A percentile compares a stretch with the other conserved stretches of the same genome.
phyloP scores from a whole-genome alignment of 2,113 vertebrate genomes.

The Nannospalax galili region DNA sequence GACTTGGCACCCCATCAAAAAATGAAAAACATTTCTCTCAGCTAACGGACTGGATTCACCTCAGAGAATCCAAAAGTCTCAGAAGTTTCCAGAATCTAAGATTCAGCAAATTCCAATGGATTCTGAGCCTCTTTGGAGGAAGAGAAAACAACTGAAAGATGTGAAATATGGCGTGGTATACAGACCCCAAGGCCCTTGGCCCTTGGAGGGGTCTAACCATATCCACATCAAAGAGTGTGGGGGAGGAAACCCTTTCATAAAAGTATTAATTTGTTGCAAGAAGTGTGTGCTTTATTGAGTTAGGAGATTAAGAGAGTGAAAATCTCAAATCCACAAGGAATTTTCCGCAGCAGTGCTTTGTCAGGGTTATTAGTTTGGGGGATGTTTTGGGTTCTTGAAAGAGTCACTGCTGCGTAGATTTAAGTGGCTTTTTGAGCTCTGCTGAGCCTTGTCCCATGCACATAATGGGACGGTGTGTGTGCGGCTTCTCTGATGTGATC shows the following conservation, averaged over 20 bases:
- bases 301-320: constrained; percentile 72
- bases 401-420: constrained; percentile 18
- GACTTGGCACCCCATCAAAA: background rate
- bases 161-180: background rate
- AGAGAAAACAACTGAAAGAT: background rate
- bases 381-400: constrained; percentile 62
- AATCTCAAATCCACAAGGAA: constrained; percentile 80
- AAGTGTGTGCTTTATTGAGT: constrained; percentile 65
- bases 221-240: constrained; percentile 43
- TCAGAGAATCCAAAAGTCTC: background rate
- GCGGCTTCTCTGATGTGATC: constrained; percentile 51
- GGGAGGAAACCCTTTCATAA: constrained; percentile 52
- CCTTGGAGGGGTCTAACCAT: background rate
- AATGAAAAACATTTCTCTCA: background rate
- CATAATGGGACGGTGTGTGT: background rate
- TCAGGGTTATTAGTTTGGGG: constrained; percentile 44
- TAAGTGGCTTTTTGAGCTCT: constrained; percentile 47
- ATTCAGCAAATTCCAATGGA: background rate
- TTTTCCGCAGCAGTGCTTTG: constrained; percentile 70
- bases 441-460: constrained; percentile 35
- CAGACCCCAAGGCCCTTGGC: background rate
- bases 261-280: constrained; percentile 71
- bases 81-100: constrained; percentile 38
- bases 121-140: background rate
- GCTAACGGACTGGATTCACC: background rate